phyloP scores from a whole-genome alignment of 2,888 invertebrate genomes.

The Nezara viridula region DNA sequence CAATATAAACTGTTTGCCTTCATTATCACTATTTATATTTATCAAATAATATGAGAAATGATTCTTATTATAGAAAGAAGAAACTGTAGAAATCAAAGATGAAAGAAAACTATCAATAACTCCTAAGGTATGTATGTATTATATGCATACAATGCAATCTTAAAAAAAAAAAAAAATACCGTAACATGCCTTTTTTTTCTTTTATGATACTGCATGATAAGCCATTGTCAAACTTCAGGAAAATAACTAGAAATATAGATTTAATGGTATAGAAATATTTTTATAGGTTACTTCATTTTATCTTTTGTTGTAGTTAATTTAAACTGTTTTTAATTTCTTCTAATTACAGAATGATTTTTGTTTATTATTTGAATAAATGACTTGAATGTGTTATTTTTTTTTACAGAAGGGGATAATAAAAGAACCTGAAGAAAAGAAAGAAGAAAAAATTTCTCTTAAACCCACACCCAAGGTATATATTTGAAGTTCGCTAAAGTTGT shows the following conservation, averaged over 20 bases:
- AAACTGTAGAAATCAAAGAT: background rate
- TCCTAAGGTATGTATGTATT: background rate
- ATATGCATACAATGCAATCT: background rate
- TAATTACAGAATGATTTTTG: background rate
- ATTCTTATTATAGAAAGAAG: constrained; percentile 35
- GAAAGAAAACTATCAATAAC: background rate
- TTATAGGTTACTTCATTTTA: background rate
- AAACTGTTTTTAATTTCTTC: background rate
- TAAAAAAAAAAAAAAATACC: background rate
- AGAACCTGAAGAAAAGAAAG: constrained; percentile 16
- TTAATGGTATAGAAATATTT: background rate
- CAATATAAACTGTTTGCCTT: no score
- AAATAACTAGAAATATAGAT: background rate
- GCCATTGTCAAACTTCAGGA: background rate
- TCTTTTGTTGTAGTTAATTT: background rate
- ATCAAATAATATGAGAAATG: background rate
- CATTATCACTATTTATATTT: constrained; percentile 1
- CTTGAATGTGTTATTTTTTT: background rate
- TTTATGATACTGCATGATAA: background rate
- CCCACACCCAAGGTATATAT: background rate
- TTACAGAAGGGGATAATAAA: background rate
- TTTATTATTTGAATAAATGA: background rate
- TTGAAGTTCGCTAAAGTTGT: background rate
- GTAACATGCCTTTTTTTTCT: background rate
- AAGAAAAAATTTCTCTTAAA: constrained; percentile 3